A percentile compares a stretch with the other conserved stretches of the same genome.
phyloP scores from a whole-genome alignment of 2,888 invertebrate genomes.

The Dryadula phaetusa region DNA sequence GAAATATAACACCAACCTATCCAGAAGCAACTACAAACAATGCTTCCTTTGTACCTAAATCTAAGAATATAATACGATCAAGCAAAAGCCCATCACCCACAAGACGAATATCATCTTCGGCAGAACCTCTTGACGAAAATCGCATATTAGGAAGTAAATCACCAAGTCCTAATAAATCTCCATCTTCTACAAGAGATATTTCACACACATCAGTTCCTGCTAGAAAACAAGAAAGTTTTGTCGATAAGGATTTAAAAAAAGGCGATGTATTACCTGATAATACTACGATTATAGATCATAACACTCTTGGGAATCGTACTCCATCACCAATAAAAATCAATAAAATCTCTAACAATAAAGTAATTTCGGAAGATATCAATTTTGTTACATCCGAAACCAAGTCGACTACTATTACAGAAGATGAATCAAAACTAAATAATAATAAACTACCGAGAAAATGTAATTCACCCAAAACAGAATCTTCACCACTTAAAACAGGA shows the following conservation, averaged over 20 bases:
- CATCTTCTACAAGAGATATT: conserved; percentile 52
- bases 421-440: conserved; percentile 5
- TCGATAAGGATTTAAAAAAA: background rate
- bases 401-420: conserved; percentile 2
- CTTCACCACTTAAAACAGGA: conserved; percentile 54
- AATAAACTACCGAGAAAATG: conserved; percentile 16
- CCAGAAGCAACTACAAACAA: background rate
- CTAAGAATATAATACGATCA: conserved; percentile 1
- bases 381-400: background rate
- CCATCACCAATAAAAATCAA: conserved; percentile 25
- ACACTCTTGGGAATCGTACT: conserved; percentile 6
- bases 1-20: conserved; percentile 6
- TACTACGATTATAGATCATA: background rate
- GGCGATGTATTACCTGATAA: background rate
- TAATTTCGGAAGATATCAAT: conserved; percentile 1
- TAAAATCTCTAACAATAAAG: background rate
- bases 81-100: conserved; percentile 20
- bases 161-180: conserved; percentile 47
- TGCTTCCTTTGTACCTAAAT: background rate
- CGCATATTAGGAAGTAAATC: conserved; percentile 24
- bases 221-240: conserved; percentile 10
- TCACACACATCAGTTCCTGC: background rate
- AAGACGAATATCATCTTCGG: background rate
- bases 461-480: conserved; percentile 42
- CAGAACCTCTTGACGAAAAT: conserved; percentile 9